Evolutionary conservation across 2,888 invertebrate species (phyloP), one percentile per base, ranked within the genome.

Genomic region (Coenonympha arcania): DNA sequence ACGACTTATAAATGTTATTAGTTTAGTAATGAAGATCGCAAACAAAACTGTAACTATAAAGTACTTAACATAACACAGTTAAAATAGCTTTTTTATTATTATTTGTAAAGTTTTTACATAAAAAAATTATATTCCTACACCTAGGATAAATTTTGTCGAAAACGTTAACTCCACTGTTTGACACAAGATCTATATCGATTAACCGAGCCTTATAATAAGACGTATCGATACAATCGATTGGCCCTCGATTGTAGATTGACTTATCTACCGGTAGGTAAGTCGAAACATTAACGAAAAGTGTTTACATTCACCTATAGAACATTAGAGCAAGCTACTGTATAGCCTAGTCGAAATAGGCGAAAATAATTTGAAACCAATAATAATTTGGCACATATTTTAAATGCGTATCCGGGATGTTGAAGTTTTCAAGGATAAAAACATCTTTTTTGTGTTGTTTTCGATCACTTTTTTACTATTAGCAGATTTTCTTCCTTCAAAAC

Each of bases 181-280:
- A 49, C 52, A 49, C 6, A 30, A 47, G 52, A 55, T 55, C 41
- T 33, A 18, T 43, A 55, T 52, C 52, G 43, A 39, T 40, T 34
- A 52, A 52, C 43, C 52, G 49, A 34, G 48, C 16, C 48, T 24
- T 47, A 33, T 28, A 51, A 47, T 46, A 31, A 45, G 33, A 33
- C 22, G 20, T 43, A 33, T 26, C 34, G 48, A 54, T 54, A 45
- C 26, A 16, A 48, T 39, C 42, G 37, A 24, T 28, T 22, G 50
- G 48, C 53, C 54, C 50, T 50, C 43, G 33, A 22, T 42, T 43
- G 28, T 43, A 22, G 43, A 44, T 16, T 44, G 33, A 34, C 44
- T 44, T 44, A 33, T 33, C 34, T 44, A 22, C 15, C n/a, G n/a
- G n/a, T n/a, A n/a, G n/a, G n/a, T n/a, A n/a, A n/a, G n/a, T 18